Base-by-base conservation (phyloP, 2,888 invertebrate genomes). In the Lycophotia porphyrea region DNA sequence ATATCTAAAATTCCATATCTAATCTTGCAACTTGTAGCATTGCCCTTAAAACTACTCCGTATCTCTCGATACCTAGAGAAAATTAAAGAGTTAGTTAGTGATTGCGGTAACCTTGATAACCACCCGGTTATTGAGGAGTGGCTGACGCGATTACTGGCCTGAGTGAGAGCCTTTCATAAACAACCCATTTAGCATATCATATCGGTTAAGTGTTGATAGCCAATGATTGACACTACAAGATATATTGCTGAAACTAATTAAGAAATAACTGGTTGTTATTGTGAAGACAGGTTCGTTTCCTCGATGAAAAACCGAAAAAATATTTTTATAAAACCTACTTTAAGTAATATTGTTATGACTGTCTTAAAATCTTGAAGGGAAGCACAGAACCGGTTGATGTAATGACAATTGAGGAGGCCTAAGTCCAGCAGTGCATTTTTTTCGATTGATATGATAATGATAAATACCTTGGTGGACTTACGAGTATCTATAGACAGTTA, bases 131-230 rank as follows among this genome's bases (percentile, higher is more conserved):
- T 68, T 18, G 64, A 78, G 77, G 81, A 77, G 83, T 71, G 74
- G 75, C 80, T 69, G 66, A 78, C 49, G 61, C 68, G 72, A 74
- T 63, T 71, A 77, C 42, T 68, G 71, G 70, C 64, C 68, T 42
- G 60, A 71, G 80, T 76, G 74, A 84, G 82, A 79, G 83, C 58
- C 58, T 81, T 82, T 80, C 69, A 73, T n/a, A 61, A 68, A 75
- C 61, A 64, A 66, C 15, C 52, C 63, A 76, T 75, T 86, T 71
- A 85, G 49, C 79, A 72, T 81, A 73, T 67, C 58, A 55, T 27
- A 73, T 39, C n/a, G 13, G 11, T 3, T 18, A 18, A 65, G 36
- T 58, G 27, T 21, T 71, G 58, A 84, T 74, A 71, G n/a, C 15
- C 13, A 58, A 5, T 70, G 58, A 80, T 55, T 82, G 76, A 44